Conservation (phyloP, 2,888 invertebrate species). For the Erebia palarica region DNA sequence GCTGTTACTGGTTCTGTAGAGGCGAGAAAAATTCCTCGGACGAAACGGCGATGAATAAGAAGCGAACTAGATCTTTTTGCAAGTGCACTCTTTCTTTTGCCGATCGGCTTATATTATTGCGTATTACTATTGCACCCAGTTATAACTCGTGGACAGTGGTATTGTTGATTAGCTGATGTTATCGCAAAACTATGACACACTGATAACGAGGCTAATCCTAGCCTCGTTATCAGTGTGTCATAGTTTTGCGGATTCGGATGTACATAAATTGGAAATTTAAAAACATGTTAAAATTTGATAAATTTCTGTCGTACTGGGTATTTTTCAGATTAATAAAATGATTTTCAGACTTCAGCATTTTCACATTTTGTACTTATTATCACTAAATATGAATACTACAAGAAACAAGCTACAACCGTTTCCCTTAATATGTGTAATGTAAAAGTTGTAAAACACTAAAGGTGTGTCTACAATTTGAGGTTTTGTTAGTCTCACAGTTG, state of each 20-base stretch:
- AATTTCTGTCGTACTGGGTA: no score
- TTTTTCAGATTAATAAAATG: conserved; percentile 9
- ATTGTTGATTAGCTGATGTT: background rate
- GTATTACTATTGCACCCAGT: background rate
- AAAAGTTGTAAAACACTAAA: no score
- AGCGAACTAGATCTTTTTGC: background rate
- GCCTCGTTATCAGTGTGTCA: background rate
- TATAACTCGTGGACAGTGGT: no score
- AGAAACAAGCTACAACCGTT: no score
- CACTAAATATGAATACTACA: background rate
- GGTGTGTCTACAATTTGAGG: no score
- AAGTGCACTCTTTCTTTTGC: background rate
- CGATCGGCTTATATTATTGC: background rate
- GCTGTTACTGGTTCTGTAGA: background rate
- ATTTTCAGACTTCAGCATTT: conserved; percentile 34
- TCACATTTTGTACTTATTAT: conserved; percentile 27
- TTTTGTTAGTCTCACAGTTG: no score
- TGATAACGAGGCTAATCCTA: no score
- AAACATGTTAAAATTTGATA: no score
- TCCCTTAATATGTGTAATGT: no score
- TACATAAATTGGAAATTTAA: background rate
- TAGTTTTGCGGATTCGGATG: background rate
- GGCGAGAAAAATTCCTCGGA: background rate
- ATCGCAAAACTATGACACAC: no score
- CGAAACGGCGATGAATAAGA: background rate